Base-by-base conservation (phyloP, 2,797 vertebrate species). In the Danio tinwini region DNA sequence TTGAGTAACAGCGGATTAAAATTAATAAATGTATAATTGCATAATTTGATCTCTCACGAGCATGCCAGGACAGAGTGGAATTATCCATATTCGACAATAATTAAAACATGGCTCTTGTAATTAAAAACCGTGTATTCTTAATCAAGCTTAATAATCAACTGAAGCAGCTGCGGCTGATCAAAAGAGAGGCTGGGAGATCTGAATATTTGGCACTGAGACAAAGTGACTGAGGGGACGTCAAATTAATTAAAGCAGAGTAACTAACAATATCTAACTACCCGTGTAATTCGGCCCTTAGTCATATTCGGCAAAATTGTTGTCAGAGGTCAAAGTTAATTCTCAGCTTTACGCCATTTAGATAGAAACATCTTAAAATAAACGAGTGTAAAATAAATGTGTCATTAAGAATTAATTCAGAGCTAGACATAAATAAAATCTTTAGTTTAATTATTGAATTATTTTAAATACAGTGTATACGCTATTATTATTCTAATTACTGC, bases 81-180 rank as follows among this genome's bases (percentile, higher is more conserved):
- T 78, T 87, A 88, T 86, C 86, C 87, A 88, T 81, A 90, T 86
- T 89, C 85, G 81, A 83, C 80, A 37, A 73, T 89, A 90, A 93
- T 93, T 93, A 93, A 93, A 92, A 92, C 90, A 92, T 86, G 87
- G n/a, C 86, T 70, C 75, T 82, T 40, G 52, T 92, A 93, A 93
- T 94, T 91, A 94, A 89, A 81, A 91, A 88, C 87, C 89, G 88
- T 90, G 90, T 93, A 88, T 90, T 77, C 86, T 89, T 92, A 92
- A 92, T 92, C 84, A 92, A 88, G 89, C 81, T 76, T 91, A 91
- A 94, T 88, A 89, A 92, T 89, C 85, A 80, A 52, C 72, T 47
- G 82, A 87, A 87, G 87, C 88, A 88, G 83, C 47, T 82, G 85
- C 84, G 21, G 45, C 52, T 90, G 91, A 93, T 93, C 91, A 93